Evolutionary conservation across 2,888 invertebrate species (phyloP).

Genomic region (Agriotes lineatus): DNA sequence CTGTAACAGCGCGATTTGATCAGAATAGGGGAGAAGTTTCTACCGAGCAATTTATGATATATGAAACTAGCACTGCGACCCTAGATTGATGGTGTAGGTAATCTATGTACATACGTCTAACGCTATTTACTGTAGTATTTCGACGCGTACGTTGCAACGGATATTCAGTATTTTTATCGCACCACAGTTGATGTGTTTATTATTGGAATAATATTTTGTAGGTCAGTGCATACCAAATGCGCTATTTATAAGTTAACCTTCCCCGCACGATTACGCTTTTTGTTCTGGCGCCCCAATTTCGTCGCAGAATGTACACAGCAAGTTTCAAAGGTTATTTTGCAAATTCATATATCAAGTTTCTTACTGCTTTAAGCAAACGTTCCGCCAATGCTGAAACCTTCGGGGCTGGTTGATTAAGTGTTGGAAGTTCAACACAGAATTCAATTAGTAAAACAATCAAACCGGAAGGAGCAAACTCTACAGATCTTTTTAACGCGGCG

Average conservation of each 20-base stretch:
- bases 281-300: slow-evolving; percentile 3
- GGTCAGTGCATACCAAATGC: not conserved
- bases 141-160: no score
- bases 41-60: no score
- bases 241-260: not conserved
- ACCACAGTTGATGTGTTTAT: no score
- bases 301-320: not conserved
- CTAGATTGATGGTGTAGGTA: no score
- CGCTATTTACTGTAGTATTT: no score
- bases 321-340: slow-evolving; percentile 12
- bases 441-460: slow-evolving; percentile 33
- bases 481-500: not conserved
- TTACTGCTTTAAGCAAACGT: slow-evolving; percentile 31
- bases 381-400: slow-evolving; percentile 10
- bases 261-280: not conserved
- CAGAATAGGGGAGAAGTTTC: no score
- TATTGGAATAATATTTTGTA: no score
- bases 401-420: slow-evolving; percentile 24
- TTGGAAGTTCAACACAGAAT: slow-evolving; percentile 33
- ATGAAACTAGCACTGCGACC: no score
- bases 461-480: not conserved
- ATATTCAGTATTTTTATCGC: no score
- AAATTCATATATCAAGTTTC: slow-evolving; percentile 29
- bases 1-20: no score
- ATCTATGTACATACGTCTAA: no score